Conservation (phyloP, 2,113 vertebrate genomes). For the Nansenia antarctica region DNA sequence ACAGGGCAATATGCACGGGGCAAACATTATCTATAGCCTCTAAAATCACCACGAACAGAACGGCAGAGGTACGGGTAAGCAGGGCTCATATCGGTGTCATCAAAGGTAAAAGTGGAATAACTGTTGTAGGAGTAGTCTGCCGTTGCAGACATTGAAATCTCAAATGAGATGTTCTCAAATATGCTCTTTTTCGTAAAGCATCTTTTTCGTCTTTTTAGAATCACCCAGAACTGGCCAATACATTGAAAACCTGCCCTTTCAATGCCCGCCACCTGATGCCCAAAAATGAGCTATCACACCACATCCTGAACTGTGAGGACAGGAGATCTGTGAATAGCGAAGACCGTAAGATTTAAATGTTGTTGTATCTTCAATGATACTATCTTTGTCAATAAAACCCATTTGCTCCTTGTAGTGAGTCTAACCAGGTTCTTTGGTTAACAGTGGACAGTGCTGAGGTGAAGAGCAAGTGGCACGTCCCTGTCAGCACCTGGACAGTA, state of each 20-base stretch:
- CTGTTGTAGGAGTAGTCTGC: no score
- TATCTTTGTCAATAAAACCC: no score
- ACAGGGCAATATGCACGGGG: no score
- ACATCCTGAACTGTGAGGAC: slow-evolving; percentile 70
- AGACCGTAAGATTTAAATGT: slow-evolving; percentile 39
- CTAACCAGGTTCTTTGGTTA: background rate
- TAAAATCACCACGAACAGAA: no score
- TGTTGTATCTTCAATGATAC: background rate
- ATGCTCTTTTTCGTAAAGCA: no score
- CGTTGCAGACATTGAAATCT: no score
- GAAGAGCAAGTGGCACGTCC: slow-evolving; percentile 42
- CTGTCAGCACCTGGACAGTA: slow-evolving; percentile 61
- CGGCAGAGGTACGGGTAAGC: no score
- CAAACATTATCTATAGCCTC: no score
- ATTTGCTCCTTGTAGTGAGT: background rate
- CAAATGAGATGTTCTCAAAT: no score
- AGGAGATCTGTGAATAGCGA: slow-evolving; percentile 33
- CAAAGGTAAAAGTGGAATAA: no score
- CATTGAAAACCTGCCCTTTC: slow-evolving; percentile 79
- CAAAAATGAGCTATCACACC: slow-evolving; percentile 64
- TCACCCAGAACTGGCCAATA: slow-evolving; percentile 71
- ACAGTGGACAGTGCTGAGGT: slow-evolving; percentile 10
- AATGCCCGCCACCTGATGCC: slow-evolving; percentile 81
- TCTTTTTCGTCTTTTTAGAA: no score
- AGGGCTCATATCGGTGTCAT: no score